Base-by-base conservation (phyloP, 2,888 invertebrate genomes). In the Drosophila neotestacea region DNA sequence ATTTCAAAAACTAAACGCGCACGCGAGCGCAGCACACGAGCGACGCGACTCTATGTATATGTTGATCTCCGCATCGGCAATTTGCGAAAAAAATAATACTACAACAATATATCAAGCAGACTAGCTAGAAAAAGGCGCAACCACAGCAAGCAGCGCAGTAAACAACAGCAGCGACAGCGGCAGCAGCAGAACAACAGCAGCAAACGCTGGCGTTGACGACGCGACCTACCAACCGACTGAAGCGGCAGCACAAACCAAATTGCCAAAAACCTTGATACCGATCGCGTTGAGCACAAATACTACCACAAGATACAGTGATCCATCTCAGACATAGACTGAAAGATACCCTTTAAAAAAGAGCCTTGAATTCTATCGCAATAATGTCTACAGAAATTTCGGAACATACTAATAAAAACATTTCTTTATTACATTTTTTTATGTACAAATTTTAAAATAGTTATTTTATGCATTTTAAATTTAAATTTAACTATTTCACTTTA, bases 221-320 rank as follows among this genome's bases (percentile, higher is more conserved):
- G 76, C 91, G 87, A 91, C 89, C 90, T 85, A 91, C 85, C 86
- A 87, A 89, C 79, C 83, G 88, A 90, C 90, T 91, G 79, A 90
- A 81, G 81, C 79, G 77, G 80, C 77, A 86, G 77, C 79, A 82
- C 85, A 81, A 88, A 90, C 87, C 81, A 90, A 91, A 90, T 91
- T 91, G 91, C 91, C 91, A 91, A 91, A 91, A 91, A 91, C 91
- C 91, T 91, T 91, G 91, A 91, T 91, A 90, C 90, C 90, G 91
- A 91, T 91, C 91, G 85, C 82, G 71, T 58, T 79, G 74, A 78
- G 73, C 60, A 78, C 75, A 73, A 67, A 77, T 64, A 78, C 55
- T 72, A 42, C 51, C 58, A 52, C 54, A 68, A 46, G 11, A 54
- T 16, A 30, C 27, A 3, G 22, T 16, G 9, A n/a, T 47, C 6